These are phyloP conservation scores for Felis catus DNA, from an alignment of 2,113 vertebrate genomes.

Conservation along the genomic window F.catus_Fca126_mat1.0 CM031415.1:104093501-104094000, in stretches of 20 bases:
- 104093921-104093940: not conserved
- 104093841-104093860: not conserved
- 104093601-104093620: not conserved
- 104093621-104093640: not conserved
- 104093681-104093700: not conserved
- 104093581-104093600: not conserved
- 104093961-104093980: not conserved
- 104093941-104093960: not conserved
- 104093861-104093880: not conserved
- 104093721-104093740: not conserved
- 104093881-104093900: not conserved
- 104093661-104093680: not conserved
- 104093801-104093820: slow-evolving; percentile 1
- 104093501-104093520: not conserved
- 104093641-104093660: not conserved
- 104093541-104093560: not conserved
- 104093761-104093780: slow-evolving; percentile 1
- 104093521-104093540: not conserved
- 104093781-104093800: slow-evolving; percentile 3
- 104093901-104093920: not conserved
- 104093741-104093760: not conserved
- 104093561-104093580: not conserved
- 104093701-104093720: not conserved
- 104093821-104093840: not conserved
- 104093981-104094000: not conserved